phyloP scores from a whole-genome alignment of 2,797 vertebrate species.

The Phoxinus dragarum region DNA sequence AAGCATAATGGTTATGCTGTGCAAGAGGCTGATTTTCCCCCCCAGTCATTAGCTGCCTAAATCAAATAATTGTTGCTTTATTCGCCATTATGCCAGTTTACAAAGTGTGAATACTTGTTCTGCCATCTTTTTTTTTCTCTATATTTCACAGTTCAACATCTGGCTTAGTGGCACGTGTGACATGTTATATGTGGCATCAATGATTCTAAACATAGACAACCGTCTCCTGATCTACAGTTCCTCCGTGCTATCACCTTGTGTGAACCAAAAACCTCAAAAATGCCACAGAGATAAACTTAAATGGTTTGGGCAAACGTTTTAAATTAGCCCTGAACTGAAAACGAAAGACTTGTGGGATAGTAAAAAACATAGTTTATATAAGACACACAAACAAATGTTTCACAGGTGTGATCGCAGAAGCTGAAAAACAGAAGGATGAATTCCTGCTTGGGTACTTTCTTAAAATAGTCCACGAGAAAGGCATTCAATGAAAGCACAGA shows the following conservation, averaged over 20 bases:
- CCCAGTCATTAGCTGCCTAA: neutral
- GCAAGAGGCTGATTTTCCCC: neutral
- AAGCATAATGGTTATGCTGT: neutral
- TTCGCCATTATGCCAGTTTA: neutral
- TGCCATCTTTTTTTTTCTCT: neutral
- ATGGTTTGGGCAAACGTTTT: neutral
- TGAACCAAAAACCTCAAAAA: neutral
- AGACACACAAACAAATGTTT: neutral
- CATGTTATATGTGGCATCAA: neutral
- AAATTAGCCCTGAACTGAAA: neutral
- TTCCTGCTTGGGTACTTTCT: slow-evolving; percentile 6
- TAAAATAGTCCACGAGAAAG: neutral
- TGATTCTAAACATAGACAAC: neutral
- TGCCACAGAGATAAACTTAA: neutral
- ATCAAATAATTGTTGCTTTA: neutral
- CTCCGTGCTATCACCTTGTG: neutral
- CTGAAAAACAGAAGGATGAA: slow-evolving; percentile 14
- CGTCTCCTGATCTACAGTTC: neutral
- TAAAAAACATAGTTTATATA: neutral
- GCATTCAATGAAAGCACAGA: neutral
- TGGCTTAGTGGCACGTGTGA: neutral
- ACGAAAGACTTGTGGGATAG: neutral
- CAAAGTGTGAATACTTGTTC: neutral
- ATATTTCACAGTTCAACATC: slow-evolving; percentile 4
- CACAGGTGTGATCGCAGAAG: slow-evolving; percentile 7